Evolutionary conservation across 2,113 vertebrate species (phyloP), one percentile per base, ranked within the genome.

Genomic region (Diphyllodes magnificus): DNA sequence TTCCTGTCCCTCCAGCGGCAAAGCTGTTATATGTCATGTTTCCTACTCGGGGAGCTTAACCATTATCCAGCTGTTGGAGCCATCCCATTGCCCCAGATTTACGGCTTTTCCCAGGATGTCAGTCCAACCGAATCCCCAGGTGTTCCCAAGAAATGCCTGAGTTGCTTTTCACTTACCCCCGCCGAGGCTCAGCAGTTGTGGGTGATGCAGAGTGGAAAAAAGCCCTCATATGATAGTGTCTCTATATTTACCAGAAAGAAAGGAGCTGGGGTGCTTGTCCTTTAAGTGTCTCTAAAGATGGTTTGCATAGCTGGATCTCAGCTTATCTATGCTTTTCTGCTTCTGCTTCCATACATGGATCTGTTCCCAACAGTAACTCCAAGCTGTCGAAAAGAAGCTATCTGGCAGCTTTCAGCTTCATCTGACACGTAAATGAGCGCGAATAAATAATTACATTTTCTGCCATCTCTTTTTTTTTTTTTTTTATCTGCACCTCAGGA

Each of bases 341-440:
- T 98, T 96, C 98, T 97, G 97, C 98, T 98, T 98, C 99, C 99
- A 98, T 99, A 99, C 98, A 99, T 99, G 99, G 99, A 97, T 98
- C 97, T 98, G 98, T 97, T 98, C 98, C 98, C 98, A 97, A 98
- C 98, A 97, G 98, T 98, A 98, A 98, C 97, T 97, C 92, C 97
- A 97, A 98, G 98, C 98, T 98, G 98, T 98, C 95, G 96, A 98
- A 98, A 97, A 98, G 98, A 91, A 98, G 97, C 97, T 98, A 97
- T 99, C 98, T 98, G 98, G 98, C 98, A 98, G 98, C 97, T 98
- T 98, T 97, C 97, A 49, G 96, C 97, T 98, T 97, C 97, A 97
- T 94, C 98, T 96, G 95, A 98, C 98, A 98, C 93, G 90, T 97
- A 95, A 96, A 96, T 98, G 98, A 98, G 98, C 91, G 96, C 87